phyloP scores from a whole-genome alignment of 2,888 invertebrate species.

The Eristalis intricaria region DNA sequence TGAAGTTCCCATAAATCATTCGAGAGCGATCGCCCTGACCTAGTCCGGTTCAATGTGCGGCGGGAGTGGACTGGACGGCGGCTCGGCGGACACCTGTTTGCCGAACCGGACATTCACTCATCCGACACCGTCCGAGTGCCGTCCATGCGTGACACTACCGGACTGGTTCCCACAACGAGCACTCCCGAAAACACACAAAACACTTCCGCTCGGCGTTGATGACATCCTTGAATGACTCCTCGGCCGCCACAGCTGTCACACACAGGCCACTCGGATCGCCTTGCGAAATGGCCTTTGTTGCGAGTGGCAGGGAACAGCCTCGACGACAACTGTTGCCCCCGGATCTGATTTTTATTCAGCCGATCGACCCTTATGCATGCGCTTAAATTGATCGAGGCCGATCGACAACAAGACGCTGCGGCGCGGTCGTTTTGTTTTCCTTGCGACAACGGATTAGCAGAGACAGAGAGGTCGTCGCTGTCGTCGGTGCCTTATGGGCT shows the following conservation, averaged over 20 bases:
- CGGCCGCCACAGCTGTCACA: conserved; percentile 48
- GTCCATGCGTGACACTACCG: conserved; percentile 46
- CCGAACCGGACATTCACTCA: conserved; percentile 67
- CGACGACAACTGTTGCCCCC: conserved; percentile 50
- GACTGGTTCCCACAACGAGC: conserved; percentile 31
- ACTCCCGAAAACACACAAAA: conserved; percentile 35
- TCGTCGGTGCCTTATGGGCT: conserved; percentile 46
- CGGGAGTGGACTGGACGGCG: conserved; percentile 24
- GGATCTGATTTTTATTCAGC: conserved; percentile 66
- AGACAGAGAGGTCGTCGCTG: background rate
- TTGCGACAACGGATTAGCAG: conserved; percentile 21
- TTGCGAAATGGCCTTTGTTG: conserved; percentile 32
- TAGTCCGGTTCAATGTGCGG: conserved; percentile 28
- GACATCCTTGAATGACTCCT: conserved; percentile 46
- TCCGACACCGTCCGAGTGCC: conserved; percentile 30
- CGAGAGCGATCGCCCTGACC: conserved; percentile 59
- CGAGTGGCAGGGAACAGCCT: conserved; percentile 29
- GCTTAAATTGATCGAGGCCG: conserved; percentile 67
- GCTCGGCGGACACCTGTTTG: conserved; percentile 67
- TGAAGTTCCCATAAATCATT: conserved; percentile 49
- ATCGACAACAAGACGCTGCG: conserved; percentile 19
- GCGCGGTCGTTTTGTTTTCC: conserved; percentile 29
- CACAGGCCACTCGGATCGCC: conserved; percentile 49
- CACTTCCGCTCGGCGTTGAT: conserved; percentile 30
- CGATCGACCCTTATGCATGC: conserved; percentile 54